Evolutionary conservation across 2,113 vertebrate genomes (phyloP).

Genomic region (Aix galericulata): DNA sequence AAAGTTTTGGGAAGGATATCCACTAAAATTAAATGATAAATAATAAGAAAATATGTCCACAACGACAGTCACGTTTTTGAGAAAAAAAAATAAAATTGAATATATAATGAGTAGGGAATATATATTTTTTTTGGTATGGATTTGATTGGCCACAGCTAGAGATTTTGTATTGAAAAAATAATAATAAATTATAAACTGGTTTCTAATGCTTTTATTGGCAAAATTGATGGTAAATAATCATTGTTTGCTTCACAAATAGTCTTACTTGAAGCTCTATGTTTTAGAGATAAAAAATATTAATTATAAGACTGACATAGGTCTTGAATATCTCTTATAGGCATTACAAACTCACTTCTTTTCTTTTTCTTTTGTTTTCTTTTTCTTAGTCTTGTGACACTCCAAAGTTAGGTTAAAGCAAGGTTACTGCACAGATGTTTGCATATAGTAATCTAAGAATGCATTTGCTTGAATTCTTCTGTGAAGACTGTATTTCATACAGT

Average conservation of each 20-base stretch:
- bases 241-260: neutral
- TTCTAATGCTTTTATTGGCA: neutral
- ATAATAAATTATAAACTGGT: neutral
- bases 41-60: neutral
- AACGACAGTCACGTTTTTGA: rapidly evolving
- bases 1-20: neutral
- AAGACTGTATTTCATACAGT: neutral
- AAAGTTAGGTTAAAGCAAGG: neutral
- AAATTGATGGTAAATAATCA: neutral
- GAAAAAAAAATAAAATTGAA: rapidly evolving
- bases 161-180: neutral
- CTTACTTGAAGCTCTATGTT: neutral
- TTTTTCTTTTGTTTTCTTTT: neutral
- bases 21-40: neutral
- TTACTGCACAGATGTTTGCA: slow-evolving; percentile 37
- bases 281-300: neutral
- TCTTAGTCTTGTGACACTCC: slow-evolving; percentile 43
- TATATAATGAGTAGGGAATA: neutral
- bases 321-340: neutral
- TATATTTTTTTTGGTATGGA: neutral
- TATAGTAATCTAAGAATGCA: slow-evolving; percentile 7
- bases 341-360: neutral
- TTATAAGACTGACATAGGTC: neutral
- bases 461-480: slow-evolving; percentile 28
- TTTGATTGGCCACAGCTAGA: neutral